These are phyloP conservation scores for Formicarius rufipectus DNA, from an alignment of 2,113 vertebrate genomes.

Conservation along the genomic window DNA sequence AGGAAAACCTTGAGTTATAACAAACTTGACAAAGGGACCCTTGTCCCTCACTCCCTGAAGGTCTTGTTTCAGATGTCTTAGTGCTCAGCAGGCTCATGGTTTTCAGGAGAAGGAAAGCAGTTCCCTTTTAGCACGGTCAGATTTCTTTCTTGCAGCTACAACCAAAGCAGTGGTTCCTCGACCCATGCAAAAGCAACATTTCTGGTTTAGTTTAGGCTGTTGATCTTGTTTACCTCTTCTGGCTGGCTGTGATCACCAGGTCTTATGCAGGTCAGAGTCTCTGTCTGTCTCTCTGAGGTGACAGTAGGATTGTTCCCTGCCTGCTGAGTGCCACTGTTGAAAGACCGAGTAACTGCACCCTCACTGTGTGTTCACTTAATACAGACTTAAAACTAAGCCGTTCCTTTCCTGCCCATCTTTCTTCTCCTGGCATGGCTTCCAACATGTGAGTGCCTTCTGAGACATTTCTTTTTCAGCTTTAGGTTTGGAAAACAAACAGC, in stretches of 20 bases:
- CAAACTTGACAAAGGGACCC: not conserved
- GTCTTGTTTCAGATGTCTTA: not conserved
- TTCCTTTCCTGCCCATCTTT: not conserved
- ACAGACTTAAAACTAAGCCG: not conserved
- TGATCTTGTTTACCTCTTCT: not conserved
- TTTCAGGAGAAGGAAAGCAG: not conserved
- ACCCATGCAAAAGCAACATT: not conserved
- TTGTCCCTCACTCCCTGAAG: not conserved
- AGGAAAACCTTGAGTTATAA: not conserved
- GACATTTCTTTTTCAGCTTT: not conserved
- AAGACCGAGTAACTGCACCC: not conserved
- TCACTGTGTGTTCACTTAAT: not conserved
- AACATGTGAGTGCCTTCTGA: not conserved
- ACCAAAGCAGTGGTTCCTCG: not conserved
- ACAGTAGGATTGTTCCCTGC: not conserved
- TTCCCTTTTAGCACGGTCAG: not conserved
- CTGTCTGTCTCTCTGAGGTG: not conserved
- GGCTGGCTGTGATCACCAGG: not conserved
- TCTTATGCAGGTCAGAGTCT: not conserved
- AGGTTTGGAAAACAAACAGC: not conserved
- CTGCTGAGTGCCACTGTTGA: not conserved
- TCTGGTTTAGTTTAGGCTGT: not conserved
- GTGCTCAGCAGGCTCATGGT: accelerated
- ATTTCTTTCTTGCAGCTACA: not conserved
- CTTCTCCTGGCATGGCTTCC: not conserved